phyloP scores from a whole-genome alignment of 2,113 vertebrate species.

The Spizaetus ornatus region DNA sequence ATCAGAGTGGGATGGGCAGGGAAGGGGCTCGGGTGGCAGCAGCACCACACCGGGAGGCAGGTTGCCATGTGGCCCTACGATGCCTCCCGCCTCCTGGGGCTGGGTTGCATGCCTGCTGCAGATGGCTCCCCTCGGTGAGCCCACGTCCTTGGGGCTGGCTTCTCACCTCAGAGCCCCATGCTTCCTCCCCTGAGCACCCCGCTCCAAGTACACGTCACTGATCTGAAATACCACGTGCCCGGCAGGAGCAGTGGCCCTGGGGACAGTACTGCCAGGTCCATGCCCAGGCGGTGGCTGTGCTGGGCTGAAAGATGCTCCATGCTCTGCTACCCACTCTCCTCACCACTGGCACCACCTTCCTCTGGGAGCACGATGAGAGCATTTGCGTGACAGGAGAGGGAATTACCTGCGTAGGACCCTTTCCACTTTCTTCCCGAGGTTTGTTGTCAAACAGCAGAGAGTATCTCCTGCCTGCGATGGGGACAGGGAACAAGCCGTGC shows the following conservation, averaged over 20 bases:
- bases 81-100: not conserved
- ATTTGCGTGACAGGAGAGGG: not conserved
- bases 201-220: rapidly evolving
- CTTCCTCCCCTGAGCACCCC: not conserved
- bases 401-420: not conserved
- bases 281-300: not conserved
- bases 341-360: not conserved
- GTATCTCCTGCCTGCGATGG: not conserved
- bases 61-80: rapidly evolving
- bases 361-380: not conserved
- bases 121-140: not conserved
- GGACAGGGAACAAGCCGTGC: not conserved
- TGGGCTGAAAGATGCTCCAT: not conserved
- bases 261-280: not conserved
- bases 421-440: not conserved
- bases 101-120: not conserved
- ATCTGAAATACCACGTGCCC: rapidly evolving
- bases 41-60: too few species aligned
- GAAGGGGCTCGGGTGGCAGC: not conserved
- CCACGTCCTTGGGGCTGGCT: not conserved
- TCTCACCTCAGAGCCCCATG: not conserved
- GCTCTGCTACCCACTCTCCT: not conserved
- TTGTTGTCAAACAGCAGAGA: not conserved
- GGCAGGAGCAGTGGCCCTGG: not conserved
- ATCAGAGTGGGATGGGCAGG: not conserved